Conservation (phyloP, 2,113 vertebrate species). For the Penelope pileata region DNA sequence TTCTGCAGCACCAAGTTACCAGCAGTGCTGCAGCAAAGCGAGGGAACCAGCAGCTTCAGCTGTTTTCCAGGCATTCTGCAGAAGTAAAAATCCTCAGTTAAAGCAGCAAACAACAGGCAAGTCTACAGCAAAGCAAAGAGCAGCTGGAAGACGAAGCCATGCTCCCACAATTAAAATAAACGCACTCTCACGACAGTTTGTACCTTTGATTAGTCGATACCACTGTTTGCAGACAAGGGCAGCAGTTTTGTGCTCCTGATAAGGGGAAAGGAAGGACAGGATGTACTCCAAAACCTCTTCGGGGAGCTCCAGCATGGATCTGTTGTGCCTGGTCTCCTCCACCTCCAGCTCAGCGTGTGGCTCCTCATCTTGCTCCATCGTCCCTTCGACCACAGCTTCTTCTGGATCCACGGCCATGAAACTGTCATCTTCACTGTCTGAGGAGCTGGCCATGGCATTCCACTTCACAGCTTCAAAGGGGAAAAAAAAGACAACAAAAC, state of each 20-base stretch:
- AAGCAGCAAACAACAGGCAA: not conserved
- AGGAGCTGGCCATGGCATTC: slow-evolving; percentile 92
- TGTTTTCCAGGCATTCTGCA: not conserved
- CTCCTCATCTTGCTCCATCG: slow-evolving; percentile 79
- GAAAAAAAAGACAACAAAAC: not conserved
- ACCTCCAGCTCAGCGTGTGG: slow-evolving; percentile 66
- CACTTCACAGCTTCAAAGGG: slow-evolving; percentile 59
- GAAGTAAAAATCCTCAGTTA: not conserved
- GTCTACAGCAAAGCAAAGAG: not conserved
- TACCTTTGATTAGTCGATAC: slow-evolving; percentile 99
- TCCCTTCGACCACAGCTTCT: slow-evolving; percentile 76
- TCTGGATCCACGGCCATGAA: slow-evolving; percentile 95
- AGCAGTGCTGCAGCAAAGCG: not conserved
- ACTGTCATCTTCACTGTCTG: slow-evolving; percentile 90
- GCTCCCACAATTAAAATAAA: not conserved
- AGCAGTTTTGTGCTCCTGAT: slow-evolving; percentile 98
- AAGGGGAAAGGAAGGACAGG: slow-evolving; percentile 95
- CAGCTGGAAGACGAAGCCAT: not conserved
- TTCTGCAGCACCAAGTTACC: accelerated
- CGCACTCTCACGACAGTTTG: not conserved
- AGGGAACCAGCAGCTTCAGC: accelerated
- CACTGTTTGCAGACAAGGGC: slow-evolving; percentile 98
- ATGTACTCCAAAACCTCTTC: slow-evolving; percentile 98
- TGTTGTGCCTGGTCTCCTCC: slow-evolving; percentile 66
- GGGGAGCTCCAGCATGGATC: slow-evolving; percentile 91